These are phyloP conservation scores for Donacobius atricapilla DNA, from an alignment of 2,113 vertebrate species.

Conservation along the genomic window DNA sequence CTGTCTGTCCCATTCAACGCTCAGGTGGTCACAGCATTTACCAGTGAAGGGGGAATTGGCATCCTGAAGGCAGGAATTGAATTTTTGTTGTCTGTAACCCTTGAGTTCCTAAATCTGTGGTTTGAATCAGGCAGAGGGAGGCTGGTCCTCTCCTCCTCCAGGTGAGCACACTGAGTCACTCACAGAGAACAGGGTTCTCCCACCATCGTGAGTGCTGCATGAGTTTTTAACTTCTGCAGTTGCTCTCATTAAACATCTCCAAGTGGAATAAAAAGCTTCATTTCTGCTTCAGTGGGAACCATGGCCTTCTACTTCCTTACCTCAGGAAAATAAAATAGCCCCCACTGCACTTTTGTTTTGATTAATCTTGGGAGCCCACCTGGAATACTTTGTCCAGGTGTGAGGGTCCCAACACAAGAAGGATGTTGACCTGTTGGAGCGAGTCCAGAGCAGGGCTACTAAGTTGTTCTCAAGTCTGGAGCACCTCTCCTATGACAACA, in stretches of 20 bases:
- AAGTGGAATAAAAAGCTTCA: not conserved
- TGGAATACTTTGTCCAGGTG: not conserved
- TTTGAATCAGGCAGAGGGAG: not conserved
- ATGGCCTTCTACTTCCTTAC: not conserved
- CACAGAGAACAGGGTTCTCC: not conserved
- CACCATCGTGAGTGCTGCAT: accelerated
- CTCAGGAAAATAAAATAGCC: not conserved
- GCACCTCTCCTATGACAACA: not conserved
- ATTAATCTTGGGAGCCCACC: not conserved
- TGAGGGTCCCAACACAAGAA: not conserved
- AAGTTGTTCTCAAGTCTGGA: not conserved
- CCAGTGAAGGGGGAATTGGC: accelerated
- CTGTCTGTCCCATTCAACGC: not conserved
- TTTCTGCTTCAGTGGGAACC: not conserved
- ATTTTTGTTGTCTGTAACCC: accelerated
- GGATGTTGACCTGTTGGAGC: not conserved
- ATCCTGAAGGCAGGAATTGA: not conserved
- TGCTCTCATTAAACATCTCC: not conserved
- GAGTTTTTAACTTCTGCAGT: not conserved
- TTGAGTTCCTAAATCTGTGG: not conserved
- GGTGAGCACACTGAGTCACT: not conserved
- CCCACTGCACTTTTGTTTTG: not conserved
- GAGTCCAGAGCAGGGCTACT: not conserved
- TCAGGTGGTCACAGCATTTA: not conserved
- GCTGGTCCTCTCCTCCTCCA: not conserved